phyloP scores from a whole-genome alignment of 2,888 invertebrate genomes.

The Hymenopus coronatus region DNA sequence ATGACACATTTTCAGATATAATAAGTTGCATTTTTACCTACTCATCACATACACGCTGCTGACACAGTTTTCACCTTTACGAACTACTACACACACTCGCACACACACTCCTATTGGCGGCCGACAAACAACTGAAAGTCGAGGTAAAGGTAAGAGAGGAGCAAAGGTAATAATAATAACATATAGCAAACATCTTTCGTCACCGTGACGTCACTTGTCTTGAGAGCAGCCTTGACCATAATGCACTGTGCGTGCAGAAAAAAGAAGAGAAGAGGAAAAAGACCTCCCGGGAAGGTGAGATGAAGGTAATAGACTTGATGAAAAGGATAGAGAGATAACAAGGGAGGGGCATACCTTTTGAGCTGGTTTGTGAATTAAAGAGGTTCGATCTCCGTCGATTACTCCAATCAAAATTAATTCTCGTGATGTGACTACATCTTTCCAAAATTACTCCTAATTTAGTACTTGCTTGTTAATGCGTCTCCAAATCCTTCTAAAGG shows the following conservation, averaged over 20 bases:
- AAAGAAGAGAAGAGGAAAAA: not conserved
- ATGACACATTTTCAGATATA: not conserved
- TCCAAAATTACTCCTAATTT: too few species aligned
- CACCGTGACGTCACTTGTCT: not conserved
- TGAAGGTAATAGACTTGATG: not conserved
- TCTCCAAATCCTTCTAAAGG: too few species aligned
- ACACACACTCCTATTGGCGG: not conserved
- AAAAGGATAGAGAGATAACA: not conserved
- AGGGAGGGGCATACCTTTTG: not conserved
- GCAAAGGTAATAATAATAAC: not conserved
- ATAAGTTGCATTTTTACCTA: not conserved
- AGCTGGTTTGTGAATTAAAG: not conserved
- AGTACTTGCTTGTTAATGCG: too few species aligned
- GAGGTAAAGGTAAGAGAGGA: not conserved
- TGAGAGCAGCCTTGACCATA: not conserved
- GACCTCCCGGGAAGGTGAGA: not conserved
- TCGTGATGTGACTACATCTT: not conserved
- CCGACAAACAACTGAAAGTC: not conserved
- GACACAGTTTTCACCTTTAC: not conserved
- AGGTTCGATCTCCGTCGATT: not conserved
- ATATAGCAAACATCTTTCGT: not conserved
- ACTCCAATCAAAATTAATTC: too few species aligned
- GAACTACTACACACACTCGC: not conserved
- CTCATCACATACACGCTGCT: not conserved
- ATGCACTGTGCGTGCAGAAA: not conserved